phyloP scores from a whole-genome alignment of 2,113 vertebrate genomes.

The Cyphomyrus plagiostoma region DNA sequence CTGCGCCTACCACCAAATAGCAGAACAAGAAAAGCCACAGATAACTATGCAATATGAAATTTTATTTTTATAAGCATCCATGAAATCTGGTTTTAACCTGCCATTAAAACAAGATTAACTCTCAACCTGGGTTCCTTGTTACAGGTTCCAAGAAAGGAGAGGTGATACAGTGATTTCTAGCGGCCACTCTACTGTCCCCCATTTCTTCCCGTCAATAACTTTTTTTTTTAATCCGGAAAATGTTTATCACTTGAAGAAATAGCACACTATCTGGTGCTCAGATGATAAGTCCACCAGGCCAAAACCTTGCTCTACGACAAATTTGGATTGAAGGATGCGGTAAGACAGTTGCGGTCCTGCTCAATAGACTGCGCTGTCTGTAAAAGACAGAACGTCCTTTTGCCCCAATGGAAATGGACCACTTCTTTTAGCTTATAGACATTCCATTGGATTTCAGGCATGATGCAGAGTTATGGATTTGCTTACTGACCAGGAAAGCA shows the following conservation, averaged over 20 bases:
- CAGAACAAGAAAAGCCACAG: background rate
- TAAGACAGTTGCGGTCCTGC: background rate
- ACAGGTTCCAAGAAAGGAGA: constrained; percentile 43
- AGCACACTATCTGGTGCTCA: constrained; percentile 44
- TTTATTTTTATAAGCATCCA: background rate
- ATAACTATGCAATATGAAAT: background rate
- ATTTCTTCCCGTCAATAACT: constrained; percentile 57
- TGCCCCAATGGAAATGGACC: background rate
- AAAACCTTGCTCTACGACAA: constrained; percentile 16
- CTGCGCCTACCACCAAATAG: background rate
- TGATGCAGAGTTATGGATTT: background rate
- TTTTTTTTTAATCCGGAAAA: constrained; percentile 64
- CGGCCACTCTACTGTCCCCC: constrained; percentile 41
- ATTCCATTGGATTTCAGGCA: background rate
- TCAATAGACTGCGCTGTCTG: constrained; percentile 20
- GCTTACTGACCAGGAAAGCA: background rate
- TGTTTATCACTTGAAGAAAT: constrained; percentile 15
- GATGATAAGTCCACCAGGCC: constrained; percentile 26
- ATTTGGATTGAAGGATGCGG: background rate
- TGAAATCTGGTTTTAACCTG: constrained; percentile 10
- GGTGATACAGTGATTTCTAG: constrained; percentile 47
- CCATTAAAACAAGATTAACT: background rate
- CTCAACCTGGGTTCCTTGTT: background rate
- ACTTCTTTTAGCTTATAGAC: background rate
- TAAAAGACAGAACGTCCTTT: background rate